phyloP scores from a whole-genome alignment of 1,140 invertebrate species.

The Drosophila arizonae region DNA sequence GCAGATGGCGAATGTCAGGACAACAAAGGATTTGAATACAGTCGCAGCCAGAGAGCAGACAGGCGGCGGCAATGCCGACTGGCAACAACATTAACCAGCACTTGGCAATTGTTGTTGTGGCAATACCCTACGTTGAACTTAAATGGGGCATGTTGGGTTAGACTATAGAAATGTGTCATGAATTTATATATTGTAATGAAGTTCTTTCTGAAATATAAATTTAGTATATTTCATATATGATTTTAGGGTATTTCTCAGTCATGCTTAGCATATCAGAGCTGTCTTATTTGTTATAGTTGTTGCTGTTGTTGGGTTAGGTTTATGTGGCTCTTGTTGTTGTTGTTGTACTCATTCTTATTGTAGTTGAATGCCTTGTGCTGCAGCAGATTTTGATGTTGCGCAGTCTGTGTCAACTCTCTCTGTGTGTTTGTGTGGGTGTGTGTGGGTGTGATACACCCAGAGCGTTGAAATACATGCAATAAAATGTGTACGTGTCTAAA shows the following conservation, averaged over 20 bases:
- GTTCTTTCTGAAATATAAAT: too few relatives aligned
- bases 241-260: not conserved
- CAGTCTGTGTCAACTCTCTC: conserved; percentile 19
- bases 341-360: conserved; percentile 11
- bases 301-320: conserved; percentile 7
- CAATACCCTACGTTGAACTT: not conserved
- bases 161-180: too few relatives aligned
- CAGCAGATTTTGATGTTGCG: conserved; percentile 45
- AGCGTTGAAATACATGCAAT: conserved; percentile 55
- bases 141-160: too few relatives aligned
- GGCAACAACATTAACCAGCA: conserved; percentile 44
- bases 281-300: conserved; percentile 6
- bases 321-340: conserved; percentile 5
- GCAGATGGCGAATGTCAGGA: conserved; percentile 25
- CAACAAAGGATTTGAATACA: conserved; percentile 46
- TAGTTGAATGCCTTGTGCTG: conserved; percentile 16
- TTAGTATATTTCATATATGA: too few relatives aligned
- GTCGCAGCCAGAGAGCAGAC: conserved; percentile 1
- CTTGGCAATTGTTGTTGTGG: conserved; percentile 15
- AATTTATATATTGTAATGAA: too few relatives aligned
- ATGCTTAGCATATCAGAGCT: not conserved
- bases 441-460: conserved; percentile 14
- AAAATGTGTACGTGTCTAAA: conserved; percentile 75
- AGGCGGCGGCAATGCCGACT: conserved; percentile 5
- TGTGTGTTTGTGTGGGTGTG: conserved; percentile 6